Percentiles rank a stretch among this genome's conserved stretches.
Conservation (phyloP, 2,888 invertebrate genomes). For the Ctena decussata region DNA sequence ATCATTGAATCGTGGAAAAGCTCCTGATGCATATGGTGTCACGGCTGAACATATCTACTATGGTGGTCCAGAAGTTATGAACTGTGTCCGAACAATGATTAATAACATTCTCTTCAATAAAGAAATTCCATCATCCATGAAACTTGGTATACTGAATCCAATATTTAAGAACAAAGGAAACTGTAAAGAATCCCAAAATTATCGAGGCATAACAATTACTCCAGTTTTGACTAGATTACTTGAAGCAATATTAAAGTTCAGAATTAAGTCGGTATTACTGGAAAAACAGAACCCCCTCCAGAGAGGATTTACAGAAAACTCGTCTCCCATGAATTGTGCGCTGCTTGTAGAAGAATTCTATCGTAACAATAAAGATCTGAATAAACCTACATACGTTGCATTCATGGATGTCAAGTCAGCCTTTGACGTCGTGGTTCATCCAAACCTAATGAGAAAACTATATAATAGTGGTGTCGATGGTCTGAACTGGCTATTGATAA, state of each 20-base stretch:
- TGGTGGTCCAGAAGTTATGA: background rate
- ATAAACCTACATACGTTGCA: no score
- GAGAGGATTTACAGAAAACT: slow-evolving; percentile 12
- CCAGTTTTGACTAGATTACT: background rate
- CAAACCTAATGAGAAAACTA: slow-evolving; percentile 5
- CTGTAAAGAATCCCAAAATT: background rate
- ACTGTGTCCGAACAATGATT: background rate
- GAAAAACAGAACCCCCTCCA: slow-evolving; percentile 1
- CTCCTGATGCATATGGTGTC: slow-evolving; percentile 3
- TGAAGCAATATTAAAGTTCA: background rate
- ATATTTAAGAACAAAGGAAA: no score
- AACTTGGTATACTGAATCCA: slow-evolving; percentile 5
- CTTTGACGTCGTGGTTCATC: slow-evolving; percentile 11
- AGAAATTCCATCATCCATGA: background rate
- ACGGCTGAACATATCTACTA: background rate
- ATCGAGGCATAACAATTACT: slow-evolving; percentile 1
- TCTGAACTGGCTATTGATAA: background rate
- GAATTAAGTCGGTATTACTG: background rate
- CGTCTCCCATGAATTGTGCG: slow-evolving; percentile 9
- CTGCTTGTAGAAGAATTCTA: background rate
- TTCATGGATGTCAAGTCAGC: slow-evolving; percentile 14
- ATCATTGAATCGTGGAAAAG: background rate
- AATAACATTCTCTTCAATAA: background rate
- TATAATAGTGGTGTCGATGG: background rate
- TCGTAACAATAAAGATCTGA: background rate